Evolutionary conservation across 53 echinoderm and acorn worm genomes (phyloP).

Genomic region (Patiria pectinifera): DNA sequence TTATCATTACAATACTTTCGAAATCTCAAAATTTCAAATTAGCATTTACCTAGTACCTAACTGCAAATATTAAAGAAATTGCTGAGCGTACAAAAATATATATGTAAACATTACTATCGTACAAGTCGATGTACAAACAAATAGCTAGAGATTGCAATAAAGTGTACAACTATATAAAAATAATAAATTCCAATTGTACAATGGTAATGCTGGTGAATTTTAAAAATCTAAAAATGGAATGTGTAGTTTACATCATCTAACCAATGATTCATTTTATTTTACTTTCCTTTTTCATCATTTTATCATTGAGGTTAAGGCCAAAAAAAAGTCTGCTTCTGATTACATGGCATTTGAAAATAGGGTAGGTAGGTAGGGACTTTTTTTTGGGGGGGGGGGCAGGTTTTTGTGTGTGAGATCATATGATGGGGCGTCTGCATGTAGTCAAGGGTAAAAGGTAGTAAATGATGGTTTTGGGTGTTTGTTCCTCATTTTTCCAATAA

Average conservation of each 20-base stretch:
- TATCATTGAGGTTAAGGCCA: no score
- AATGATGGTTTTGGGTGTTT: no score
- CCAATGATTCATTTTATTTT: neutral
- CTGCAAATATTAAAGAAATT: neutral
- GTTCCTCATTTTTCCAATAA: no score
- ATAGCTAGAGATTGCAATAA: neutral
- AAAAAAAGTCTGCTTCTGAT: no score
- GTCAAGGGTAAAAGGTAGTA: no score
- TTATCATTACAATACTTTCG: neutral
- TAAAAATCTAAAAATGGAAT: neutral
- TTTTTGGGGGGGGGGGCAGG: no score
- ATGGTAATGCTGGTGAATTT: neutral
- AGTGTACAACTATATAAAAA: neutral
- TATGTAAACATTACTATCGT: neutral
- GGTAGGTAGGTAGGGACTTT: no score
- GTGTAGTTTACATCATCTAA: neutral
- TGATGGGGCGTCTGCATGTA: no score
- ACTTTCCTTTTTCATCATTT: neutral
- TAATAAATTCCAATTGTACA: neutral
- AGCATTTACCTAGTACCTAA: neutral
- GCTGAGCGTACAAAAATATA: constrained; percentile 5
- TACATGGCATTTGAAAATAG: no score
- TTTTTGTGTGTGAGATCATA: no score
- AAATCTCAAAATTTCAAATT: neutral
- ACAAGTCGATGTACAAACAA: neutral